These are phyloP conservation scores for Vannuccia rotundouncinata DNA, from an alignment of 2,888 invertebrate species.

Conservation along the genomic window DNA sequence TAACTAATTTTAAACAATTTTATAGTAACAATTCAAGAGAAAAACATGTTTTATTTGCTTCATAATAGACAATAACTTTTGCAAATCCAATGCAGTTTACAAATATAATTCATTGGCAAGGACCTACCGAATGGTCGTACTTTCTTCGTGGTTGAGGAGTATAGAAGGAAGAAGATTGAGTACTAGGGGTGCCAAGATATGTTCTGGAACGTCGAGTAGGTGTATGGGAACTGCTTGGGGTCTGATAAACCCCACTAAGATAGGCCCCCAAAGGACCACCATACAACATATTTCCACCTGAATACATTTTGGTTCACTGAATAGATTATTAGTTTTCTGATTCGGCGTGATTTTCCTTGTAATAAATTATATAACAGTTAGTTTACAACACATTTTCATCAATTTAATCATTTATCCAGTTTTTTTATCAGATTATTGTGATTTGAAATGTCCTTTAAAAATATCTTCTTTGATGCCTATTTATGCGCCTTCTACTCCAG, in stretches of 20 bases:
- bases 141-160: slow-evolving; percentile 33
- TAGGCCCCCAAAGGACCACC: slow-evolving; percentile 36
- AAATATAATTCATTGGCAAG: too few species aligned
- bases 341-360: too few species aligned
- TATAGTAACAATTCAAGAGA: too few species aligned
- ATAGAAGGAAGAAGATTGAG: not conserved
- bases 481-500: too few species aligned
- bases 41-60: too few species aligned
- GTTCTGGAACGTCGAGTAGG: not conserved
- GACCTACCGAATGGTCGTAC: slow-evolving; percentile 11
- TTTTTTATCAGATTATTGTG: not conserved
- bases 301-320: not conserved
- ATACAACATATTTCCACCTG: slow-evolving; percentile 32
- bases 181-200: not conserved
- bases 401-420: not conserved
- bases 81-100: too few species aligned
- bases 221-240: not conserved
- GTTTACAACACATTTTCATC: not conserved
- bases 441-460: not conserved
- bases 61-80: too few species aligned
- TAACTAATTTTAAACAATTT: too few species aligned
- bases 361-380: too few species aligned
- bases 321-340: too few species aligned
- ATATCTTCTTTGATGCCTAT: not conserved
- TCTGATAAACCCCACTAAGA: slow-evolving; percentile 34